Percentiles rank a stretch among this genome's conserved stretches.
Conservation (phyloP, 1,140 invertebrate species). For the Anoplolepis gracilipes region DNA sequence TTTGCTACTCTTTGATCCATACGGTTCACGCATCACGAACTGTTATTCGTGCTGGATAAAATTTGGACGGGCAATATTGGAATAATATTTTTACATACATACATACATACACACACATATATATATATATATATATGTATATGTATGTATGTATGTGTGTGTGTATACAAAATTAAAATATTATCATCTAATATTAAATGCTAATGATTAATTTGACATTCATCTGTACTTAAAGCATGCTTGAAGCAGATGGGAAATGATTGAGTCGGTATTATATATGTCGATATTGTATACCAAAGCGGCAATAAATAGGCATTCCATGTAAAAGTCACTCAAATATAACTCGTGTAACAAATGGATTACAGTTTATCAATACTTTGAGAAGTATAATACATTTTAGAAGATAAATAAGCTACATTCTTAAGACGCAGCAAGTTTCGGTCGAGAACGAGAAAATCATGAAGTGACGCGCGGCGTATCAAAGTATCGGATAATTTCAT, state of each 20-base stretch:
- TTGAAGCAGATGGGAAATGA: neutral
- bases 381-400: neutral
- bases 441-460: neutral
- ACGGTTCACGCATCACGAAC: neutral
- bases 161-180: neutral
- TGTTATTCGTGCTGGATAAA: neutral
- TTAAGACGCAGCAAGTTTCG: neutral
- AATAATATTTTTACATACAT: conserved; percentile 8
- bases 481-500: conserved; percentile 33
- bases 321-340: conserved; percentile 12
- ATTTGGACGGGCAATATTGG: neutral
- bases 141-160: neutral
- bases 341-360: conserved; percentile 9
- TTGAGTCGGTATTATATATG: neutral
- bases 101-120: neutral
- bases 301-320: neutral
- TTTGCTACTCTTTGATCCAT: neutral
- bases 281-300: too few relatives aligned
- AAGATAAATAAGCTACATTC: neutral
- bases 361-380: neutral
- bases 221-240: neutral
- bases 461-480: neutral
- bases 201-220: neutral
- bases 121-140: neutral
- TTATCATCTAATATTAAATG: neutral